Evolutionary conservation across 2,113 vertebrate genomes (phyloP), one percentile per base, ranked within the genome.

Genomic region (Hippolais icterina): DNA sequence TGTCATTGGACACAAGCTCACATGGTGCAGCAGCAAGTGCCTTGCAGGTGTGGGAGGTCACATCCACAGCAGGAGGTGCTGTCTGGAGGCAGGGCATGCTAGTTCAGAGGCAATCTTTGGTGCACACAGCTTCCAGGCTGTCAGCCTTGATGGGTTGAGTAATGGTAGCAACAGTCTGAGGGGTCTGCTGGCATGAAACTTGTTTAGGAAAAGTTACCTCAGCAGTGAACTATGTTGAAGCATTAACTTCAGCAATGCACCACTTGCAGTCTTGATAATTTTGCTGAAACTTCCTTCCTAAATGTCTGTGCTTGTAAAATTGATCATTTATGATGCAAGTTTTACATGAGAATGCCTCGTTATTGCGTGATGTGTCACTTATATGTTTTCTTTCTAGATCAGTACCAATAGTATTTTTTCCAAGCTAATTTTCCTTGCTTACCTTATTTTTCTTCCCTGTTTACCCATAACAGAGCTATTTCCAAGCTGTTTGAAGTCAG

Each of bases 21-120:
- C 6, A 11, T 0, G 1, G 12, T 35, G 35, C 0, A 1, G 22
- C 53, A 75, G 53, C 68, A 68, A 68, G 39, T 12, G 14, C 13
- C 57, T 84, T 42, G 24, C 44, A 59, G 29, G 11, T 28, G 25
- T 27, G 61, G 59, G 20, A 81, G 19, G 33, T 46, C n/a, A 39
- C 64, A 61, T 31, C 13, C 37, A 23, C 0, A 17, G 31, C 54
- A 83, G 11, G 7, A 70, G 39, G 4, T 59, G 35, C 18, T 52
- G 25, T 44, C 31, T 72, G 12, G 37, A 35, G 57, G 37, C n/a
- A 61, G 15, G 15, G 8, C 15, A 4, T 10, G 10, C 15, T 61
- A 29, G 13, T 8, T 78, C 63, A 68, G 50, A 79, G 75, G 24
- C 23, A 50, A 8, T 10, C 9, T 44, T 57, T 25, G 28, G 20